Base-by-base conservation (phyloP, 1,140 invertebrate genomes). In the Meloidogyne floridensis region DNA sequence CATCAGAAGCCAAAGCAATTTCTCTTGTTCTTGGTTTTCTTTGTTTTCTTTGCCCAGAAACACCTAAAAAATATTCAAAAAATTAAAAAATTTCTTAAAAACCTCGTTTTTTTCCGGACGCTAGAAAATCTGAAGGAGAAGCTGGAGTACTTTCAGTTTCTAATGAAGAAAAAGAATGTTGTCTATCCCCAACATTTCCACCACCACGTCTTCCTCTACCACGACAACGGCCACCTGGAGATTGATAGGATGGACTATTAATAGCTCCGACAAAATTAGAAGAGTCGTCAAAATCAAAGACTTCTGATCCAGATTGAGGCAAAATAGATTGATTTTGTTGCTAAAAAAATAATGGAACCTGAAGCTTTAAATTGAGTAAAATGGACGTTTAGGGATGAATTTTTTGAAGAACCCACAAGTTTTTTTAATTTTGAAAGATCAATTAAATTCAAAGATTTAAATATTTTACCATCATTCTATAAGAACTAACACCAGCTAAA, bases 1-100 rank as follows among this genome's bases (percentile, higher is more conserved):
- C 59, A 65, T 65, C 59, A n/a, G 59, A 65, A 15, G 59, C 59
- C n/a, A 77, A 70, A n/a, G 72, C 18, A 9, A 81, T 53, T 81
- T 81, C 56, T 18, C 47, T n/a, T 54, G 80, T 80, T 81, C 75
- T 74, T 1, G 80, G 47, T 32, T 81, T 81, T 47, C 80, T 42
- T 76, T 56, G 47, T 53, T 56, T 75, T 18, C 80, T 53, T 51
- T 80, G 80, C 8, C 69, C 72, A 18, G 80, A 65, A 54, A 42
- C 56, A 1, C 80, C 75, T 81, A 32, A 72, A 81, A 9, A 75
- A 32, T 6, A 18, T 47, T 20, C 32, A 32, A 78, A 32, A 75
- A 42, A 42, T 43, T 9, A 15, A 71, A 80, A 54, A 47, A 15
- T 9, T 3, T 11, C 54, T 43, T 15, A 75, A 65, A 69, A 70